Conservation (phyloP, 2,888 invertebrate species). For the Pilophorus perplexus region DNA sequence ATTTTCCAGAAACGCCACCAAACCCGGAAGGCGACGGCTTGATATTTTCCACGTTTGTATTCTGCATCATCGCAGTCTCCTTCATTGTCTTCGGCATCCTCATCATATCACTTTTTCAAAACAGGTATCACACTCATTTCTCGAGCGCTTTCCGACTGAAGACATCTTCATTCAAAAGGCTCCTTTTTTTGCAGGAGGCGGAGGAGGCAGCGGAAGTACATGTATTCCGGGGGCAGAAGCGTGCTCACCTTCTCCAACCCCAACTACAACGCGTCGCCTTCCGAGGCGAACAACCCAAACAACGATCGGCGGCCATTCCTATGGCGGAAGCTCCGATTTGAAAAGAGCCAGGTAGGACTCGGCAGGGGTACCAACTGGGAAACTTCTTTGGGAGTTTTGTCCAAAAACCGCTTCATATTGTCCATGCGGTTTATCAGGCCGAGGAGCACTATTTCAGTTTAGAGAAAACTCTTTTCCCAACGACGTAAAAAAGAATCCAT, state of each 20-base stretch:
- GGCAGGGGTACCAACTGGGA: no score
- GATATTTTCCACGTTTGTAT: conserved; percentile 27
- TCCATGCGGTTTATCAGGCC: no score
- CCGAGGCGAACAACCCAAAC: conserved; percentile 50
- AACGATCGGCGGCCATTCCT: conserved; percentile 56
- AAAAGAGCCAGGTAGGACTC: conserved; percentile 66
- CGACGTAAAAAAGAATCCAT: no score
- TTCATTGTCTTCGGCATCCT: conserved; percentile 51
- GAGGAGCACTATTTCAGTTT: no score
- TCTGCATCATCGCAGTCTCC: conserved; percentile 35
- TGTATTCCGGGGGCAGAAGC: conserved; percentile 62
- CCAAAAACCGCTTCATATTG: no score
- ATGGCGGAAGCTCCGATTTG: conserved; percentile 76
- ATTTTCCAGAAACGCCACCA: conserved; percentile 8
- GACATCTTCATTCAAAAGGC: not conserved
- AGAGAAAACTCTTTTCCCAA: no score
- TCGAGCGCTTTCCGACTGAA: not conserved
- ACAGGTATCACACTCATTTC: conserved; percentile 38
- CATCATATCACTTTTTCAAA: conserved; percentile 48
- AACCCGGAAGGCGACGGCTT: conserved; percentile 14
- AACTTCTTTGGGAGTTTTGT: no score
- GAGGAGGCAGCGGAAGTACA: conserved; percentile 56
- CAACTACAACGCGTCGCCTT: conserved; percentile 62
- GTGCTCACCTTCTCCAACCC: conserved; percentile 87
- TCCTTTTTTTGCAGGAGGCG: conserved; percentile 53